Conservation (phyloP, 2,113 vertebrate genomes). For the Dicaeum eximium region DNA sequence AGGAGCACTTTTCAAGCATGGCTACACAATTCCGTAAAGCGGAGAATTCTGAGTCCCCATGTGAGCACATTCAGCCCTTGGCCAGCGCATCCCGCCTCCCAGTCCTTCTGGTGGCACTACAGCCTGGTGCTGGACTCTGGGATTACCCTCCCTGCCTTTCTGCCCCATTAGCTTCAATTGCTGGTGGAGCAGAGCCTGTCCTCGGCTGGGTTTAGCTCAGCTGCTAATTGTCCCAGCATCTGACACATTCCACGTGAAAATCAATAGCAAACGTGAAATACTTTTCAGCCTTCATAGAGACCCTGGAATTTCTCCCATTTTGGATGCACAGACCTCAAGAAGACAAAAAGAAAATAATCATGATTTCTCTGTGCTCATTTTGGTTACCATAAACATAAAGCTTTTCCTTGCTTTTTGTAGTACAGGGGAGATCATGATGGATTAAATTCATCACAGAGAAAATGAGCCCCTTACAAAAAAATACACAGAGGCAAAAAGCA, state of each 20-base stretch:
- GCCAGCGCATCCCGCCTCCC: neutral
- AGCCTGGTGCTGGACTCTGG: neutral
- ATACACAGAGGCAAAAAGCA: neutral
- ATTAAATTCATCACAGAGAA: neutral
- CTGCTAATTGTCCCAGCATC: neutral
- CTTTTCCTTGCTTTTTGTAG: neutral
- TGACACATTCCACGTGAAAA: neutral
- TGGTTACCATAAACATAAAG: neutral
- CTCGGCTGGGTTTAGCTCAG: neutral
- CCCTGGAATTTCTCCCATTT: neutral
- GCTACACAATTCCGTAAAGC: neutral
- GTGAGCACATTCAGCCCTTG: neutral
- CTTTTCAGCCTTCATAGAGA: neutral
- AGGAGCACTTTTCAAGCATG: neutral
- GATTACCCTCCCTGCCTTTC: neutral
- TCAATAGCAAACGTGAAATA: neutral
- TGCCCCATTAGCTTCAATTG: neutral
- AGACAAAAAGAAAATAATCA: neutral
- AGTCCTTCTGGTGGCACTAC: neutral
- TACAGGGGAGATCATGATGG: neutral
- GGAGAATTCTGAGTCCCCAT: fast-evolving
- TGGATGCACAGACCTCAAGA: neutral
- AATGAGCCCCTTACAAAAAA: neutral
- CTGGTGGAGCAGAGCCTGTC: neutral
- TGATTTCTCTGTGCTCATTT: neutral